These are phyloP conservation scores for Peromyscus melanophrys DNA, from an alignment of 2,797 vertebrate genomes.

Conservation along the genomic window DNA sequence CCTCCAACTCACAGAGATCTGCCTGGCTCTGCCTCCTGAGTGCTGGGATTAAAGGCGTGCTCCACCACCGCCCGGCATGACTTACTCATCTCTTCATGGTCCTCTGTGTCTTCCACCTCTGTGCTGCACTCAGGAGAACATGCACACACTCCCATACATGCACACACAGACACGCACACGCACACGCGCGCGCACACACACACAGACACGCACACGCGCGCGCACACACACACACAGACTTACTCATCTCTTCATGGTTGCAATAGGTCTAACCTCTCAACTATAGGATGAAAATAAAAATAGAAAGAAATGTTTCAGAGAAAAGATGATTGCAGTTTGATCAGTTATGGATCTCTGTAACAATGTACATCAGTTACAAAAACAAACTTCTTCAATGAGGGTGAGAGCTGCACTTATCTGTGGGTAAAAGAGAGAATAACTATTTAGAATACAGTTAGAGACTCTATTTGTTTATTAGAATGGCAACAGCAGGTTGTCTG, in stretches of 20 bases:
- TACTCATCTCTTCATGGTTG: conserved; percentile 74
- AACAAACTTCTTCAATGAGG: too few species aligned
- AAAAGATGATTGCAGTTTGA: conserved; percentile 59
- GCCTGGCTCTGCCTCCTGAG: too few species aligned
- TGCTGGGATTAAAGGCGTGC: too few species aligned
- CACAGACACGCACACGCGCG: background rate
- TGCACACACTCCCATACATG: background rate
- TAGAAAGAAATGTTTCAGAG: conserved; percentile 64
- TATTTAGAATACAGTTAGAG: background rate
- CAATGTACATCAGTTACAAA: background rate
- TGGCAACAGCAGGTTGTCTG: background rate
- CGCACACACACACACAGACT: background rate
- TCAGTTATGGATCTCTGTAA: background rate
- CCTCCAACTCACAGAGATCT: too few species aligned
- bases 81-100: conserved; percentile 72
- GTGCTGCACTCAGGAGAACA: background rate
- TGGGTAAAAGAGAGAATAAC: background rate
- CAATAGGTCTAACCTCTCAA: conserved; percentile 65
- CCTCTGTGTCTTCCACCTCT: background rate
- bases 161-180: background rate
- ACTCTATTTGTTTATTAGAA: background rate
- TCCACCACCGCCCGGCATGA: too few species aligned
- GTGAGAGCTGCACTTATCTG: background rate
- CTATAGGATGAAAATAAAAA: conserved; percentile 46
- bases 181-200: background rate